phyloP scores from a whole-genome alignment of 2,888 invertebrate species.

The Nysson spinosus region DNA sequence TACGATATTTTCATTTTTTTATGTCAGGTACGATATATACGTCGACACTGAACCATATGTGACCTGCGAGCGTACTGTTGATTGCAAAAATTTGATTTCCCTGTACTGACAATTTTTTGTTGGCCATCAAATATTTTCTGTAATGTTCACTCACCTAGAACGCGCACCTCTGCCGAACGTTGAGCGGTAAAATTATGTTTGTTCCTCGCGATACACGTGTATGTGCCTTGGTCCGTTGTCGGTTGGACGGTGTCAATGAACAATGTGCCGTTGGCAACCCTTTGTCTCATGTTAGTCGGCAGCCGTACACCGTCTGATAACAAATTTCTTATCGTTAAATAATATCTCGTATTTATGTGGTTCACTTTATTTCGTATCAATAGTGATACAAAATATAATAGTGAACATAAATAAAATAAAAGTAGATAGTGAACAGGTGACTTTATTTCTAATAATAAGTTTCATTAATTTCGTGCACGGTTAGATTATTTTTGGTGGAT shows the following conservation, averaged over 20 bases:
- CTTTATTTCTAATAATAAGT: too few species aligned
- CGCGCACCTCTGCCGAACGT: slow-evolving; percentile 76
- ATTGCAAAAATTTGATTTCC: slow-evolving; percentile 12
- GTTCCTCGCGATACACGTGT: slow-evolving; percentile 80
- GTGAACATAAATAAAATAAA: too few species aligned
- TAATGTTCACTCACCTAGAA: slow-evolving; percentile 74
- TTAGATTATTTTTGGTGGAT: too few species aligned
- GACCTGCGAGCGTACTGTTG: slow-evolving; percentile 17
- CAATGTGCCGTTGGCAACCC: slow-evolving; percentile 79
- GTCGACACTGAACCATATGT: slow-evolving; percentile 9
- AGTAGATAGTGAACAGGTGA: too few species aligned
- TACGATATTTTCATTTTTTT: too few species aligned
- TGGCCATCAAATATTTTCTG: slow-evolving; percentile 31
- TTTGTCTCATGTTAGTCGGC: slow-evolving; percentile 80
- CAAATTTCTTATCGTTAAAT: slow-evolving; percentile 3
- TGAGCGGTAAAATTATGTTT: slow-evolving; percentile 77
- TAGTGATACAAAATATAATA: neutral
- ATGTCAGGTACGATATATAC: too few species aligned
- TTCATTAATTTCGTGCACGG: too few species aligned
- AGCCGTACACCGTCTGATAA: slow-evolving; percentile 77
- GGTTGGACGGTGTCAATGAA: slow-evolving; percentile 79
- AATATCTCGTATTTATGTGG: neutral
- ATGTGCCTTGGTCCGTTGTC: slow-evolving; percentile 79
- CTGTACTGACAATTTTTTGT: slow-evolving; percentile 25
- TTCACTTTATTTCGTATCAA: neutral